phyloP scores from a whole-genome alignment of 64 coral and sea anemone genomes.

The Stichodactyla mertensii region DNA sequence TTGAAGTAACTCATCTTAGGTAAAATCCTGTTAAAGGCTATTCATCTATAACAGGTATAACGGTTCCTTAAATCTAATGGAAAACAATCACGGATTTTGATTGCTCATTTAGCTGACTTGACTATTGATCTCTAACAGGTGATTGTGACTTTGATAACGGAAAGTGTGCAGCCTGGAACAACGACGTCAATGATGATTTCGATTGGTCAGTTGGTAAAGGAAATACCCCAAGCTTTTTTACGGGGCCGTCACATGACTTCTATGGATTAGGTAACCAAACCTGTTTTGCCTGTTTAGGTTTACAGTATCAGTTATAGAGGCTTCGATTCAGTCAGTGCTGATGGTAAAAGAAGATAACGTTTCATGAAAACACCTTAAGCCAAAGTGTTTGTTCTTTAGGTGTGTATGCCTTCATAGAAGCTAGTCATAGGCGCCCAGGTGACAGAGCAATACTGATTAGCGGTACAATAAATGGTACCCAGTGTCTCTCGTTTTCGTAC shows the following conservation, averaged over 20 bases:
- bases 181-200: constrained; percentile 1
- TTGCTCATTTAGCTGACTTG: not conserved
- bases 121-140: not conserved
- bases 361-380: not conserved
- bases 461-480: not conserved
- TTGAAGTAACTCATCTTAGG: no score
- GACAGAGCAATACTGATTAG: constrained; percentile 6
- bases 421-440: not conserved
- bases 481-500: constrained; percentile 13
- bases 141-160: constrained; percentile 21
- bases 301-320: no score
- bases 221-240: constrained; percentile 9
- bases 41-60: no score
- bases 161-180: not conserved
- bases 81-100: no score
- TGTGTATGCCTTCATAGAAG: not conserved
- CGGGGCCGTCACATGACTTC: not conserved
- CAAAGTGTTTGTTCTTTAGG: not conserved
- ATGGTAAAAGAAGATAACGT: no score
- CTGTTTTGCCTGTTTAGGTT: no score
- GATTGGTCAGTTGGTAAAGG: constrained; percentile 26
- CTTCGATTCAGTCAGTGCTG: not conserved
- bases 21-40: no score
- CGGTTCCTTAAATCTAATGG: no score
- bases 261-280: constrained; percentile 8